These are phyloP conservation scores for Ochotona curzoniae DNA, from an alignment of 2,113 vertebrate genomes.

Conservation along the genomic window DNA sequence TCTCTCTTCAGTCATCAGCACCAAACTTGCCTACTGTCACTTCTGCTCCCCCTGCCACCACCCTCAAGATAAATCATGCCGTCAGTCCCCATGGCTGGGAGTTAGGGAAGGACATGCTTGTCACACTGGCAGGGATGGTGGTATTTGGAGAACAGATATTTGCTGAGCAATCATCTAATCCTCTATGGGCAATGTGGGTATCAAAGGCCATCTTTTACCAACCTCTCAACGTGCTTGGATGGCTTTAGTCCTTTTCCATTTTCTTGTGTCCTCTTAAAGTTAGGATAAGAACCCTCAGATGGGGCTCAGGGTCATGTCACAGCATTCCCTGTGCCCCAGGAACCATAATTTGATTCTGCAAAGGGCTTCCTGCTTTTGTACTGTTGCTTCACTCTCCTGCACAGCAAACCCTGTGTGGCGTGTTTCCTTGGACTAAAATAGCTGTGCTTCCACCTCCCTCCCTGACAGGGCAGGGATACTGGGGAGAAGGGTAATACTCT, in stretches of 20 bases:
- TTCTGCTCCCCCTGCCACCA: no score
- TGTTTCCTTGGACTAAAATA: background rate
- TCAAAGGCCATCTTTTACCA: background rate
- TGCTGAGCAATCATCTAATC: background rate
- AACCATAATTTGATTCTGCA: background rate
- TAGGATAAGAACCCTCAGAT: background rate
- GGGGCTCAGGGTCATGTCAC: background rate
- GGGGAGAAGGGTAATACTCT: rapidly evolving
- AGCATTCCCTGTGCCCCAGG: no score
- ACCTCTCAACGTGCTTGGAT: rapidly evolving
- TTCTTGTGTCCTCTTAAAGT: background rate
- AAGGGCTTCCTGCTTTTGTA: background rate
- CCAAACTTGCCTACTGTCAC: background rate
- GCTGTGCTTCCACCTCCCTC: background rate
- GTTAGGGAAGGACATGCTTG: background rate
- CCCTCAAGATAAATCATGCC: background rate
- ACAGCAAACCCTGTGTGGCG: background rate
- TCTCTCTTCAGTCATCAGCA: background rate
- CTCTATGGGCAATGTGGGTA: background rate
- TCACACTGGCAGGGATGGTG: background rate
- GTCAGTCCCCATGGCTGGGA: background rate
- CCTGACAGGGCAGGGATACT: background rate
- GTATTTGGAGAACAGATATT: background rate
- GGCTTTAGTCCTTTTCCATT: background rate
- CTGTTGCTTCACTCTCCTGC: background rate